phyloP scores from a whole-genome alignment of 2,113 vertebrate genomes.

The Baryphthengus martii region DNA sequence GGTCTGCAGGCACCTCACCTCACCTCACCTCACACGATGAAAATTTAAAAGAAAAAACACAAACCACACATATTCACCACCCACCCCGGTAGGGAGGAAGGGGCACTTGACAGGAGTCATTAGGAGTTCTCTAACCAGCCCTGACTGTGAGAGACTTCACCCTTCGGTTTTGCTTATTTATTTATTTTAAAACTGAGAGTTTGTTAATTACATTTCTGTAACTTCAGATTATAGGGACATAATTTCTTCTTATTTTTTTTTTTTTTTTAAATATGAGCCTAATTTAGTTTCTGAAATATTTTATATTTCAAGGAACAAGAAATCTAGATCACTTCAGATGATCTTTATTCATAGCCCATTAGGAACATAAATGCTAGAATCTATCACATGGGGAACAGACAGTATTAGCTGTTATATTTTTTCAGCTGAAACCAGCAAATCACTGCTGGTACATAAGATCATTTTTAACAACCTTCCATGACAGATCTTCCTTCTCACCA shows the following conservation, averaged over 20 bases:
- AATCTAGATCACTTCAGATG: neutral
- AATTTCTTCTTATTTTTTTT: neutral
- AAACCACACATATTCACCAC: neutral
- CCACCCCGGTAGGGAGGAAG: accelerated
- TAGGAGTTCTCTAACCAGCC: neutral
- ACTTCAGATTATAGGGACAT: neutral
- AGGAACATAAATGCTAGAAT: neutral
- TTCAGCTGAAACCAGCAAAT: neutral
- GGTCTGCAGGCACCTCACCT: neutral
- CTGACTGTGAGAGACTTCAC: neutral
- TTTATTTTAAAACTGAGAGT: neutral
- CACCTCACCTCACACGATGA: neutral
- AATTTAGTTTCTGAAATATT: neutral
- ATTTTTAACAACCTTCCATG: neutral
- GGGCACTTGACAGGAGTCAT: neutral
- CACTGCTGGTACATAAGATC: neutral
- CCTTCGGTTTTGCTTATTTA: neutral
- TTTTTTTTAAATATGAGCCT: neutral
- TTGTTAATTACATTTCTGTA: neutral
- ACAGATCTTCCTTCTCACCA: neutral
- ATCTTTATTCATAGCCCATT: neutral
- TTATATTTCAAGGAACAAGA: neutral
- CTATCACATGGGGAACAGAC: neutral
- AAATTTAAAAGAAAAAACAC: neutral
- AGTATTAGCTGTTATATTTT: neutral